Percentiles rank a stretch among this genome's conserved stretches.
These are phyloP conservation scores for Drosophila athabasca DNA, from an alignment of 1,140 invertebrate species.

Conservation along the genomic window DNA sequence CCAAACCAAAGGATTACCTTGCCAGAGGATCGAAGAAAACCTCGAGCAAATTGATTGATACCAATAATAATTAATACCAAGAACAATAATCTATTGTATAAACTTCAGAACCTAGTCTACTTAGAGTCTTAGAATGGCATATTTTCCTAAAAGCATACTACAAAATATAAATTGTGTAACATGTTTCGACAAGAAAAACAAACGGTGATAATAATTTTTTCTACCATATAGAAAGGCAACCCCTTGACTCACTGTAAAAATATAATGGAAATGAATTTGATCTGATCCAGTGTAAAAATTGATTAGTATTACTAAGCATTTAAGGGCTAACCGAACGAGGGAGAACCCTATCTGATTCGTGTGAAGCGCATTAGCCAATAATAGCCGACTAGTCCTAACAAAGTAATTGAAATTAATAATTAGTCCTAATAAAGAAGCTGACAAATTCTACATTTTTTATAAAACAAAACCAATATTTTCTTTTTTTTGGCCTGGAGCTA, in stretches of 20 bases:
- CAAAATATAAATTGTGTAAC: slow-evolving; percentile 30
- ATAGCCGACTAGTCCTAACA: slow-evolving; percentile 55
- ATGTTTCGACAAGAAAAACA: slow-evolving; percentile 48
- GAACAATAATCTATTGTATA: slow-evolving; percentile 82
- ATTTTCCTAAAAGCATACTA: slow-evolving; percentile 77
- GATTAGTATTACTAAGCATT: slow-evolving; percentile 58
- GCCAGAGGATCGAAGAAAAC: slow-evolving; percentile 13
- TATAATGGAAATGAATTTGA: slow-evolving; percentile 31
- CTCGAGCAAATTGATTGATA: slow-evolving; percentile 53
- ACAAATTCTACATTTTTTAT: slow-evolving; percentile 79
- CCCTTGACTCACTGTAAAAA: slow-evolving; percentile 64
- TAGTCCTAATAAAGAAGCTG: slow-evolving; percentile 60
- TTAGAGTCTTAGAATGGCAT: slow-evolving; percentile 75
- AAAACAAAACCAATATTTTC: slow-evolving; percentile 30
- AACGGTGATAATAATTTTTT: slow-evolving; percentile 72
- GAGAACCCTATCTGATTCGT: slow-evolving; percentile 61
- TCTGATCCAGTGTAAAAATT: slow-evolving; percentile 38
- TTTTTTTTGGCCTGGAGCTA: background rate
- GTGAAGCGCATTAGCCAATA: slow-evolving; percentile 56
- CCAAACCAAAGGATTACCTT: slow-evolving; percentile 41
- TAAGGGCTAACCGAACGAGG: slow-evolving; percentile 31
- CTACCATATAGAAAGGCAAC: slow-evolving; percentile 45
- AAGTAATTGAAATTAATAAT: slow-evolving; percentile 58
- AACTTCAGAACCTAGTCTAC: slow-evolving; percentile 75
- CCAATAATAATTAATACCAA: slow-evolving; percentile 73